phyloP scores from a whole-genome alignment of 2,113 vertebrate species.

The Rhea pennata region DNA sequence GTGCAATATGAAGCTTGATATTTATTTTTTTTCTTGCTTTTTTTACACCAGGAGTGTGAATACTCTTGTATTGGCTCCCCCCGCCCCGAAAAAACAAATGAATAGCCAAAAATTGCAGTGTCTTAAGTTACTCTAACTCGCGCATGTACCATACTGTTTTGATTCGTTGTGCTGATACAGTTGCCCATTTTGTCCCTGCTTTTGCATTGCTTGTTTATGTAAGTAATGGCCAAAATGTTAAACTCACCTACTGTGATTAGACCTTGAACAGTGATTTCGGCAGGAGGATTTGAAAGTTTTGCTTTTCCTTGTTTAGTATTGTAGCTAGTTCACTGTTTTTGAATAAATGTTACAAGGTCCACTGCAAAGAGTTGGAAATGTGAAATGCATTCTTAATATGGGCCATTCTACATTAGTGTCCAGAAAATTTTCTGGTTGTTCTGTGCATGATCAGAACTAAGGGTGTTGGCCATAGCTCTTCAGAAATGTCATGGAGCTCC shows the following conservation, averaged over 20 bases:
- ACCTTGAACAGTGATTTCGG: background rate
- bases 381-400: background rate
- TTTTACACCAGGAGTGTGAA: background rate
- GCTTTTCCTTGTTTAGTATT: slow-evolving; percentile 2
- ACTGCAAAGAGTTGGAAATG: background rate
- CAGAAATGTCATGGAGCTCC: background rate
- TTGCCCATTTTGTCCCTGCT: background rate
- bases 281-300: background rate
- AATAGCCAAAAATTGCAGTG: background rate
- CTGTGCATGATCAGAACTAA: background rate
- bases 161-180: background rate
- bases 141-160: background rate
- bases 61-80: background rate
- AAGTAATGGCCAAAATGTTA: background rate
- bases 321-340: background rate
- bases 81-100: background rate
- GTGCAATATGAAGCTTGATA: background rate
- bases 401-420: background rate
- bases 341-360: background rate
- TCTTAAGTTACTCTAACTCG: background rate
- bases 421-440: background rate
- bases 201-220: background rate
- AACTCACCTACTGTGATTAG: background rate
- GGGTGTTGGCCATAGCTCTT: background rate
- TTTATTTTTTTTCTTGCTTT: background rate